Base-by-base conservation (phyloP, 2,113 vertebrate genomes). In the Larimichthys crocea region DNA sequence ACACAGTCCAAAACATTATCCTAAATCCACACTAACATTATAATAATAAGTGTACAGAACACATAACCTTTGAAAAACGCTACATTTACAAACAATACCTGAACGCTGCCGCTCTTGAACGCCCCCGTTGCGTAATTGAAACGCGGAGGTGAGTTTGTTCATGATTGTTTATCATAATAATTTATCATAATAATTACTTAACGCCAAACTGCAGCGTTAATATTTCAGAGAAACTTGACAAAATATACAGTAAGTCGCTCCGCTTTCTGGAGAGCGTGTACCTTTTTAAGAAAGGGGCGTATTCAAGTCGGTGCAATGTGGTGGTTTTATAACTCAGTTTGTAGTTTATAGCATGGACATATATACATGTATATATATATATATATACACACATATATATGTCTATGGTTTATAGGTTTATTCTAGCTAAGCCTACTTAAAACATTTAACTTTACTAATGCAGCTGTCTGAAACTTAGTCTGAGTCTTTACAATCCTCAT, bases 31-130 rank as follows among this genome's bases (percentile, higher is more conserved):
- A 10, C 10, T 4, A 17, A 75, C 35, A 40, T 40, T 8, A 40
- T 40, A 40, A 40, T 40, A 40, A 8, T 40, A 40, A 40, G 35
- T 40, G 35, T 40, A 8, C 35, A 40, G 35, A 40, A 40, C 35
- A 24, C 40, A 1, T 7, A 31, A 35, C 31, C 4, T 53, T 19
- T 61, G 1, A 2, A 49, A 56, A 50, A 1, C 2, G 50, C 52
- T 63, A 26, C 26, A 48, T 71, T 57, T 17, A 55, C 6, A 57
- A 78, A 86, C 77, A 40, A 17, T 6, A 19, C 2, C 31, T 53
- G 61, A 79, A 82, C 84, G 8, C 31, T 12, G 0, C 0, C 10
- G 79, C 48, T 84, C 71, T 86, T 86, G 88, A 86, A 89, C 75
- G 49, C 48, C 7, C 31, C 76, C 50, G 19, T n/a, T 29, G 8